These are phyloP conservation scores for Pangasius sanitwongsei DNA, from an alignment of 2,797 vertebrate genomes.

Conservation along the genomic window DNA sequence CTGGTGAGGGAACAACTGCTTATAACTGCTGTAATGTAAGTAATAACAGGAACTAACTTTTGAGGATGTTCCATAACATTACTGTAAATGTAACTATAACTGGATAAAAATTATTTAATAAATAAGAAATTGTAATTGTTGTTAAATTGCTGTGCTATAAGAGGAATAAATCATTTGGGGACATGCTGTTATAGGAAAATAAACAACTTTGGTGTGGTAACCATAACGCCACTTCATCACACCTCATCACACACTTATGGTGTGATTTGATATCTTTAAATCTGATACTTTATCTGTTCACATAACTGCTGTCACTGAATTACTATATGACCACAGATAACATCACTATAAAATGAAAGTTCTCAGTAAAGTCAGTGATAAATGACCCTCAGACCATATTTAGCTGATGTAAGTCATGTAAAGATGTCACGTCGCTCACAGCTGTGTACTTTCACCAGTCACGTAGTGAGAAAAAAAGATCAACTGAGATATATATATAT, in stretches of 20 bases:
- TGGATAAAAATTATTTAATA: background rate
- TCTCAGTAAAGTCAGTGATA: background rate
- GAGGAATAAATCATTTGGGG: background rate
- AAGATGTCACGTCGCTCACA: constrained; percentile 4
- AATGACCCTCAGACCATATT: background rate
- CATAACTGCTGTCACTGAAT: background rate
- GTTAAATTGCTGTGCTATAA: background rate
- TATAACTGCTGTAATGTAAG: too few species aligned
- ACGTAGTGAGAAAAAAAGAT: background rate
- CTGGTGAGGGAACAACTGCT: too few species aligned
- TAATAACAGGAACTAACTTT: background rate
- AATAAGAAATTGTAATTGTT: background rate
- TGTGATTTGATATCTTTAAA: background rate
- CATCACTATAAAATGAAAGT: background rate
- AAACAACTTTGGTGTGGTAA: background rate
- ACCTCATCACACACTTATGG: background rate
- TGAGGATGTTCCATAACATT: background rate
- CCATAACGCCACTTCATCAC: background rate
- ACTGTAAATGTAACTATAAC: background rate
- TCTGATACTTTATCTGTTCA: background rate
- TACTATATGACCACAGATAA: constrained; percentile 12
- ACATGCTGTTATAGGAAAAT: background rate
- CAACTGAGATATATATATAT: too few species aligned
- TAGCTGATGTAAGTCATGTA: background rate
- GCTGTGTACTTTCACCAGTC: background rate